Evolutionary conservation across 2,888 invertebrate genomes (phyloP), one percentile per base, ranked within the genome.

Genomic region (Pachymerium ferrugineum): DNA sequence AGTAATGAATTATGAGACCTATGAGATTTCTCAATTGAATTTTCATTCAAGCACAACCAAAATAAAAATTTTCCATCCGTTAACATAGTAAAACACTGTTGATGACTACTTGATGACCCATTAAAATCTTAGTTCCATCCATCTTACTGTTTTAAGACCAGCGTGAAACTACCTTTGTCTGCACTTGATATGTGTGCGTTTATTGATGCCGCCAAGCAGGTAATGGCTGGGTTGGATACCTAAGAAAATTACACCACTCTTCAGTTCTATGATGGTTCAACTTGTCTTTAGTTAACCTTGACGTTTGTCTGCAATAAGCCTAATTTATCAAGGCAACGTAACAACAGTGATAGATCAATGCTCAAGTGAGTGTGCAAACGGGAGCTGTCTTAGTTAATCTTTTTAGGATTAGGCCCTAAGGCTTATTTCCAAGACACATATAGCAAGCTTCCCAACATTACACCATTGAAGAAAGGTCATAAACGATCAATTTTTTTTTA

Each of bases 381-480:
- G 47, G 47, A 47, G 47, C 47, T 47, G 47, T 47, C 47, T 47
- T 47, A 47, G 47, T 47, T 47, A 47, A 47, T 47, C 47, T 47
- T 47, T 47, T 16, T 47, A n/a, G 47, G 47, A 47, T 47, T 47
- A 47, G 47, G 47, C 47, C 47, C 22, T 22, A 22, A 16, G 47
- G 14, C n/a, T n/a, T n/a, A n/a, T n/a, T n/a, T n/a, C n/a, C n/a
- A n/a, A n/a, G n/a, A n/a, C n/a, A n/a, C n/a, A n/a, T 47, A n/a
- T 19, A 47, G n/a, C 16, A 1, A 22, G 47, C 47, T 47, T 47
- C 8, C 16, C 47, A 19, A 22, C 47, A 38, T 8, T 6, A 8
- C 38, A 4, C 2, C 1, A 1, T 38, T 38, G n/a, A 38, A 8
- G 1, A 38, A 3, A 38, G 38, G 38, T n/a, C 3, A 42, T 6